These are phyloP conservation scores for Allacma fusca DNA, from an alignment of 2,888 invertebrate species.

Conservation along the genomic window DNA sequence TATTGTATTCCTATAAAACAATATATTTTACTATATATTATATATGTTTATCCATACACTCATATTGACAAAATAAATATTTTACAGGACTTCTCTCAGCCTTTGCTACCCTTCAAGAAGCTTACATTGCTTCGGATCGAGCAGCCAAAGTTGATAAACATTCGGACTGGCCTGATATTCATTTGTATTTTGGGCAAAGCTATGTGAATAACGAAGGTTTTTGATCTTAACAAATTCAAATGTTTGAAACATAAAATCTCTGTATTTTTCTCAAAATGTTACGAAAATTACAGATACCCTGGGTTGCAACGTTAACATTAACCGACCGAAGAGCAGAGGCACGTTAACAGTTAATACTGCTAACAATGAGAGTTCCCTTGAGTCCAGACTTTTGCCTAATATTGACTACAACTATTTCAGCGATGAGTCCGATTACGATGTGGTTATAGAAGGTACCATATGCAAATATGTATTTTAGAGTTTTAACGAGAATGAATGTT, in stretches of 20 bases:
- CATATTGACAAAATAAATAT: not conserved
- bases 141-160: not conserved
- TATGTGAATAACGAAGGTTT: not conserved
- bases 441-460: constrained; percentile 21
- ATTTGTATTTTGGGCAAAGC: constrained; percentile 17
- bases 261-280: no score
- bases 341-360: not conserved
- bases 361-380: not conserved
- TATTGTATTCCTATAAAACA: no score
- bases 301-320: not conserved
- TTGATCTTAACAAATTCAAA: not conserved
- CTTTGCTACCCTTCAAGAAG: not conserved
- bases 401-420: constrained; percentile 32
- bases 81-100: not conserved
- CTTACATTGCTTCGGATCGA: constrained; percentile 27
- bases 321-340: constrained; percentile 23
- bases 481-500: not conserved
- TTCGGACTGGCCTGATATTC: constrained; percentile 27
- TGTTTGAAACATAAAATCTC: no score
- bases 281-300: not conserved
- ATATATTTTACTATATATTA: no score
- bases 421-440: constrained; percentile 27
- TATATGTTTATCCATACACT: no score
- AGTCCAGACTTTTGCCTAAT: not conserved
- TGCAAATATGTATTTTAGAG: no score